Evolutionary conservation across 2,888 invertebrate species (phyloP).

Genomic region (Dendrolimus houi): DNA sequence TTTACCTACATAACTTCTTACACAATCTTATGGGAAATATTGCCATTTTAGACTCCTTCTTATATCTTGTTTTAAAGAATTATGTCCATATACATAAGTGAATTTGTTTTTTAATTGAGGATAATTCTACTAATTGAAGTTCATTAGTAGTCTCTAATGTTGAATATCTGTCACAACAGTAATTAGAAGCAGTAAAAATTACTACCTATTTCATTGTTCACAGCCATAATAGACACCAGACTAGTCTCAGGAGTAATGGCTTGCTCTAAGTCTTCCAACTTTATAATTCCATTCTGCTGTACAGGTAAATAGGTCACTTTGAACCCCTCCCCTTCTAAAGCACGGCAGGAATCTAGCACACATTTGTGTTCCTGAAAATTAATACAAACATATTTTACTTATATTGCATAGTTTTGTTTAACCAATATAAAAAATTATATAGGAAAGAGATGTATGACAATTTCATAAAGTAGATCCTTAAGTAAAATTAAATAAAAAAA

Average conservation of each 20-base stretch:
- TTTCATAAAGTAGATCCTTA: too few species aligned
- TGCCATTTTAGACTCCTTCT: too few species aligned
- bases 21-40: too few species aligned
- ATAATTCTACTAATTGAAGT: neutral
- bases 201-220: slow-evolving; percentile 97
- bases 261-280: slow-evolving; percentile 86
- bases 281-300: slow-evolving; percentile 87
- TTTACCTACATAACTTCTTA: too few species aligned
- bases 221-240: slow-evolving; percentile 96
- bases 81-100: too few species aligned
- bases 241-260: slow-evolving; percentile 93
- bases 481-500: too few species aligned
- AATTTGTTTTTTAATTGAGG: too few species aligned
- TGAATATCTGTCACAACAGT: neutral
- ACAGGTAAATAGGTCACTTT: slow-evolving; percentile 97
- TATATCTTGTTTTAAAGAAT: too few species aligned
- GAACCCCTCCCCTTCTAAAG: slow-evolving; percentile 95
- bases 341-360: slow-evolving; percentile 97
- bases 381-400: too few species aligned
- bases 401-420: too few species aligned
- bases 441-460: too few species aligned
- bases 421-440: too few species aligned
- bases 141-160: neutral
- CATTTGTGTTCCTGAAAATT: slow-evolving; percentile 95
- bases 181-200: slow-evolving; percentile 1